Conservation (phyloP, 1,140 invertebrate genomes). For the Thrips palmi region DNA sequence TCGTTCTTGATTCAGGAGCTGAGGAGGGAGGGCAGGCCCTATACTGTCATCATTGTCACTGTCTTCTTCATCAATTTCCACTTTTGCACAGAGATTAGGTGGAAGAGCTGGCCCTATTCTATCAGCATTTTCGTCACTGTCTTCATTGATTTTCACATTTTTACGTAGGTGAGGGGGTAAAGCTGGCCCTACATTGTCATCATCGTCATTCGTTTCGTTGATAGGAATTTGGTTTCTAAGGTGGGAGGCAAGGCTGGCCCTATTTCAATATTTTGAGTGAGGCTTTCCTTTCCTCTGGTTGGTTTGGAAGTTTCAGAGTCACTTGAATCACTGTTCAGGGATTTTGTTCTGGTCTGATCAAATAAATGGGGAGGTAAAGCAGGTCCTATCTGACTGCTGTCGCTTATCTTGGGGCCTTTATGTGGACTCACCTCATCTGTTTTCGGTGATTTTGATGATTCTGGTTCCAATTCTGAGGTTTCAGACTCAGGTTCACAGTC, state of each 20-base stretch:
- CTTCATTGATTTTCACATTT: constrained; percentile 3
- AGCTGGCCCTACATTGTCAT: constrained; percentile 11
- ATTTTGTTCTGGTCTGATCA: not conserved
- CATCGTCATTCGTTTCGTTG: too few species aligned
- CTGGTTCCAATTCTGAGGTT: too few species aligned
- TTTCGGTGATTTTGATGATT: not conserved
- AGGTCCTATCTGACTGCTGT: constrained; percentile 10
- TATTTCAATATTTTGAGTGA: too few species aligned
- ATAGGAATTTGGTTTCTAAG: not conserved
- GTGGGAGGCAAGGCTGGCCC: constrained; percentile 7
- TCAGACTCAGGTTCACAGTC: too few species aligned
- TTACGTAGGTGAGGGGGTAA: constrained; percentile 6
- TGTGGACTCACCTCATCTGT: not conserved
- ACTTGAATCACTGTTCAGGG: too few species aligned
- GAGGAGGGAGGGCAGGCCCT: not conserved
- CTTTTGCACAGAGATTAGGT: not conserved
- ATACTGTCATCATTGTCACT: not conserved
- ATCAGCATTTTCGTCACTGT: constrained; percentile 8
- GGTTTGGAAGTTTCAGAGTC: too few species aligned
- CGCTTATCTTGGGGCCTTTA: not conserved
- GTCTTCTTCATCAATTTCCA: not conserved
- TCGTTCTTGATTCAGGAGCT: not conserved
- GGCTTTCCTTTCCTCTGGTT: too few species aligned
- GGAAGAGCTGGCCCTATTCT: constrained; percentile 5
- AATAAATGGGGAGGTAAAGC: constrained; percentile 10